Conservation (phyloP, 2,797 vertebrate genomes). For the Siniperca undulata region DNA sequence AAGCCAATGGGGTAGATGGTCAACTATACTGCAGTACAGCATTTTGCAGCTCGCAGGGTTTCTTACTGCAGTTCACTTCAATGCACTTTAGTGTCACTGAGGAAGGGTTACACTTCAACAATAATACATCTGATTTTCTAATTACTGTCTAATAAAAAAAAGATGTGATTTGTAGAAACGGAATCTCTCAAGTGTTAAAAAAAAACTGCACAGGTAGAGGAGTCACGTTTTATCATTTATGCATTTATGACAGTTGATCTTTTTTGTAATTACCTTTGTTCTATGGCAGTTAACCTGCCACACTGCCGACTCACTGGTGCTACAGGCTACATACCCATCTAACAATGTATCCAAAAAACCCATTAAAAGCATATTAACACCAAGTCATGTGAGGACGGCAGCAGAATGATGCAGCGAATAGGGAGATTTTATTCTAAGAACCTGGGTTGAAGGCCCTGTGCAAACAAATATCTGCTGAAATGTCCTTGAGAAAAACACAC, state of each 20-base stretch:
- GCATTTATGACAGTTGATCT: slow-evolving; percentile 5
- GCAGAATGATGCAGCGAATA: neutral
- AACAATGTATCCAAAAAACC: neutral
- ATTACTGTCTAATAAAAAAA: slow-evolving; percentile 46
- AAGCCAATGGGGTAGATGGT: slow-evolving; percentile 36
- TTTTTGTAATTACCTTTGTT: slow-evolving; percentile 16
- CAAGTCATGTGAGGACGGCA: neutral
- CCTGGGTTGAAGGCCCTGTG: neutral
- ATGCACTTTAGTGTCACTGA: slow-evolving; percentile 34
- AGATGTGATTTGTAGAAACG: slow-evolving; percentile 32
- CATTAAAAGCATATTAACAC: slow-evolving; percentile 2
- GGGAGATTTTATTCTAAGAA: neutral
- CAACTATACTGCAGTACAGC: slow-evolving; percentile 40
- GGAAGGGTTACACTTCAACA: slow-evolving; percentile 45
- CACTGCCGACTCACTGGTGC: neutral
- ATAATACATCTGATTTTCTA: slow-evolving; percentile 43
- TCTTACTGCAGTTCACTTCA: slow-evolving; percentile 39
- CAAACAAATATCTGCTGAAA: neutral
- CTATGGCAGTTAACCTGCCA: neutral
- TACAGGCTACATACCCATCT: neutral
- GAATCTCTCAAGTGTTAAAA: slow-evolving; percentile 17
- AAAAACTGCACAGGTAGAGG: neutral
- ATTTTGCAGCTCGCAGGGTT: slow-evolving; percentile 50
- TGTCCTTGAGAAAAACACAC: slow-evolving; percentile 12
- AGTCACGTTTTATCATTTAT: neutral